A percentile compares a stretch with the other conserved stretches of the same genome.
These are phyloP conservation scores for Drosophila athabasca DNA, from an alignment of 1,140 invertebrate genomes.

Conservation along the genomic window DNA sequence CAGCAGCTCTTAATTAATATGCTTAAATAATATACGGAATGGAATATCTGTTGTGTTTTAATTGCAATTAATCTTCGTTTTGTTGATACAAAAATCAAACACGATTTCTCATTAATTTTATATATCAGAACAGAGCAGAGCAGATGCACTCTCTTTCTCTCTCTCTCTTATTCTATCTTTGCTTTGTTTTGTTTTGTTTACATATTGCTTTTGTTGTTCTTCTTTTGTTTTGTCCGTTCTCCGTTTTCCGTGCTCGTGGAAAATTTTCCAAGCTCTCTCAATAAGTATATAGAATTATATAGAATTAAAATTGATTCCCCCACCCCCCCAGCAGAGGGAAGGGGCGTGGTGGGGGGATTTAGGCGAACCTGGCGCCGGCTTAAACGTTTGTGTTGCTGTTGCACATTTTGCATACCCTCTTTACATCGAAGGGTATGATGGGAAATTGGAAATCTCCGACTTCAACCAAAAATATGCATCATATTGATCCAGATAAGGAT, in stretches of 20 bases:
- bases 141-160: background rate
- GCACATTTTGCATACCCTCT: too few relatives aligned
- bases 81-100: slow-evolving; percentile 54
- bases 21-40: slow-evolving; percentile 30
- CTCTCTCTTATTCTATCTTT: background rate
- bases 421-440: too few relatives aligned
- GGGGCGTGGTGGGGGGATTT: background rate
- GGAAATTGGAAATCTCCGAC: too few relatives aligned
- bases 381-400: slow-evolving; percentile 45
- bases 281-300: slow-evolving; percentile 74
- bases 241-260: slow-evolving; percentile 49
- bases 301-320: slow-evolving; percentile 70
- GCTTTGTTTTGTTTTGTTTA: slow-evolving; percentile 51
- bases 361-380: slow-evolving; percentile 59
- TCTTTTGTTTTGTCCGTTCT: slow-evolving; percentile 24
- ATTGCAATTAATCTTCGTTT: slow-evolving; percentile 47
- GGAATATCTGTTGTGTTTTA: slow-evolving; percentile 17
- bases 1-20: slow-evolving; percentile 44
- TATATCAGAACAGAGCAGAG: slow-evolving; percentile 5
- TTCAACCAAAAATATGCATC: too few relatives aligned
- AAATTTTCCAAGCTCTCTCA: slow-evolving; percentile 72
- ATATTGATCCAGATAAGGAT: too few relatives aligned
- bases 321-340: background rate
- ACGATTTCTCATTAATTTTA: slow-evolving; percentile 56
- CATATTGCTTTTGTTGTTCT: slow-evolving; percentile 61